Evolutionary conservation across 1,140 invertebrate species (phyloP).

Genomic region (Frieseomelitta varia): DNA sequence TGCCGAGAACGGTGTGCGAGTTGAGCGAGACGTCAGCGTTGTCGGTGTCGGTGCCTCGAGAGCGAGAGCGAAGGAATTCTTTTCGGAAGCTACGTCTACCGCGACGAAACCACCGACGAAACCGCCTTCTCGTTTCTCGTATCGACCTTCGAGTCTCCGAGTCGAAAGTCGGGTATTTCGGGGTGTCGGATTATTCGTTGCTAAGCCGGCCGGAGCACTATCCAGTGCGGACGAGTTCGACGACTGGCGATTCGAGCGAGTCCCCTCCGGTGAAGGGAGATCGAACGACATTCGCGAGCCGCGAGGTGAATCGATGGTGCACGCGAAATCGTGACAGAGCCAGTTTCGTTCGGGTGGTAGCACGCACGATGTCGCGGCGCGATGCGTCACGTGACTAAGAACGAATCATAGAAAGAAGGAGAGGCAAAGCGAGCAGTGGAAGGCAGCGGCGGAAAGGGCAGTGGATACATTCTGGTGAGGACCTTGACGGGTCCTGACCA

Average conservation of each 20-base stretch:
- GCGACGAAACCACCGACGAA: too few relatives aligned
- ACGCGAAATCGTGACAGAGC: slow-evolving; percentile 17
- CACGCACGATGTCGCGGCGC: slow-evolving; percentile 54
- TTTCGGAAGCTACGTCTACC: neutral
- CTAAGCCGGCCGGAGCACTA: neutral
- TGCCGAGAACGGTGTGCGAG: neutral
- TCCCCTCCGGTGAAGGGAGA: too few relatives aligned
- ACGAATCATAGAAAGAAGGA: neutral
- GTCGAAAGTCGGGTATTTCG: slow-evolving; percentile 48
- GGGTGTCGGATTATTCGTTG: neutral
- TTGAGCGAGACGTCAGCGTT: neutral
- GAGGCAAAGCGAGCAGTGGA: neutral
- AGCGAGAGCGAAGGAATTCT: neutral
- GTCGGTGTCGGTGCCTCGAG: neutral
- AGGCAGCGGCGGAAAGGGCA: too few relatives aligned
- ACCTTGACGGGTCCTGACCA: slow-evolving; percentile 28
- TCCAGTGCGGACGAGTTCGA: neutral
- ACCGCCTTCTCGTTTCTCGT: slow-evolving; percentile 8
- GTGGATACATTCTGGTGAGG: slow-evolving; percentile 21
- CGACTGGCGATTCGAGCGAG: too few relatives aligned
- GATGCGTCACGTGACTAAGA: slow-evolving; percentile 58
- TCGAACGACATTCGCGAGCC: neutral
- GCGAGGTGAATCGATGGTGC: slow-evolving; percentile 58
- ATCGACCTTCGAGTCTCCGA: slow-evolving; percentile 56
- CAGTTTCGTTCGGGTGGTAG: slow-evolving; percentile 20